These are phyloP conservation scores for Blastobasis lacticolella DNA, from an alignment of 2,888 invertebrate species.

Conservation along the genomic window DNA sequence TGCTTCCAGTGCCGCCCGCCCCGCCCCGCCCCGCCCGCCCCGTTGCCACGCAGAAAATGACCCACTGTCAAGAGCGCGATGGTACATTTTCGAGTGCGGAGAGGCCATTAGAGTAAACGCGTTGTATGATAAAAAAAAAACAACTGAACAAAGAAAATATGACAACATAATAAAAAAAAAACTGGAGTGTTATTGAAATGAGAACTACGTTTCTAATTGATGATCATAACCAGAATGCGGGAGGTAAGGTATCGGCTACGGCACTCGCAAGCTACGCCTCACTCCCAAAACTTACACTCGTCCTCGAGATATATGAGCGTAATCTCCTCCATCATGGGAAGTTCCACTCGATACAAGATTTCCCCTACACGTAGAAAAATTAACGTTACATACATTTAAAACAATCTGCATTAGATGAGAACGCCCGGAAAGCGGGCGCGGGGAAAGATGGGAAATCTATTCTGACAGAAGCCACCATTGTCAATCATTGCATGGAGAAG, in stretches of 20 bases:
- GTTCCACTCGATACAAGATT: constrained; percentile 95
- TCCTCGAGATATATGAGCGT: constrained; percentile 95
- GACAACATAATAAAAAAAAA: constrained; percentile 56
- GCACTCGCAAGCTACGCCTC: constrained; percentile 80
- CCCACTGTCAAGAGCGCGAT: constrained; percentile 53
- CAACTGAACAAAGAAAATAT: constrained; percentile 61
- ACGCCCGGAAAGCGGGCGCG: constrained; percentile 21
- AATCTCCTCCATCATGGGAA: constrained; percentile 95
- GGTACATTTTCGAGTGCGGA: constrained; percentile 58
- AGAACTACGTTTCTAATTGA: constrained; percentile 74
- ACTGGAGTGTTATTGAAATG: constrained; percentile 73
- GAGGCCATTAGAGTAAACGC: constrained; percentile 64
- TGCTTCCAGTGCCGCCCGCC: constrained; percentile 58
- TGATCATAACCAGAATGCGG: constrained; percentile 76
- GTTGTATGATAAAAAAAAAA: constrained; percentile 54
- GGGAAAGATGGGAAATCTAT: constrained; percentile 13
- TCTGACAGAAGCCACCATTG: constrained; percentile 6
- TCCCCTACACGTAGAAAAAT: constrained; percentile 81
- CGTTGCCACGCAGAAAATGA: constrained; percentile 35
- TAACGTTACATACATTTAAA: constrained; percentile 68
- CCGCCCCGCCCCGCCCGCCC: constrained; percentile 9
- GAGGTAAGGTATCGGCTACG: constrained; percentile 74
- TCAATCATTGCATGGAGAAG: constrained; percentile 5
- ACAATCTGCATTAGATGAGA: constrained; percentile 28
- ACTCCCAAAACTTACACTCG: constrained; percentile 81